Base-by-base conservation (phyloP, 2,113 vertebrate species). In the Kobus ellipsiprymnus region DNA sequence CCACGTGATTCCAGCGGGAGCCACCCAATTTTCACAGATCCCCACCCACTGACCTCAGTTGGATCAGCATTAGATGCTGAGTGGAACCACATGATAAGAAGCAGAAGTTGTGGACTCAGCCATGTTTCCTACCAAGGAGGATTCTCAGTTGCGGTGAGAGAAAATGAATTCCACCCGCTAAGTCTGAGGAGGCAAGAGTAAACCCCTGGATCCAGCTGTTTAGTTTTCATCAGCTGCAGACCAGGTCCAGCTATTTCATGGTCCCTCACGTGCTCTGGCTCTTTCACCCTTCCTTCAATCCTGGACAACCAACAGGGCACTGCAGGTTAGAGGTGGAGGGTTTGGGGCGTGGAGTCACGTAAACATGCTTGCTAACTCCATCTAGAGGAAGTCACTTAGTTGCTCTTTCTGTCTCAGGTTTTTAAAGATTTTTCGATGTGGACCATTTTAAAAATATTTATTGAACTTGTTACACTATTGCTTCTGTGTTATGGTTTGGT, bases 261-360 rank as follows among this genome's bases (percentile, higher is more conserved):
- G 8, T 14, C 14, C 7, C 15, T 87, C 52, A 1, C 0, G 2
- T 3, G n/a, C 23, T 33, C 48, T 14, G 23, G 30, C 7, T 13
- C 7, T 19, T 13, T 46, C 19, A 5, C 6, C 23, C 2, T 33
- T 30, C 44, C 46, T 80, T 67, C 54, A 16, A 0, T 33, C 7
- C 0, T 11, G 6, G 2, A 11, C 64, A 23, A 3, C 19, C 2
- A 33, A 17, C 14, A 52, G 52, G 30, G 19, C 21, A 0, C 64
- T 13, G 21, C 8, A 10, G 30, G 7, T 25, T 25, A 17, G 36
- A 83, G 25, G 10, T 2, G 3, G 12, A 44, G 57, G 44, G 7
- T 2, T 15, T 23, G 27, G 64, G 25, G 55, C 15, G 3, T 0
- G 4, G 23, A 40, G 30, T 83, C 82, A 29, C 6, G 29, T 2